A percentile compares a stretch with the other conserved stretches of the same genome.
These are phyloP conservation scores for Hydraecia micacea DNA, from an alignment of 2,888 invertebrate species.

Conservation along the genomic window DNA sequence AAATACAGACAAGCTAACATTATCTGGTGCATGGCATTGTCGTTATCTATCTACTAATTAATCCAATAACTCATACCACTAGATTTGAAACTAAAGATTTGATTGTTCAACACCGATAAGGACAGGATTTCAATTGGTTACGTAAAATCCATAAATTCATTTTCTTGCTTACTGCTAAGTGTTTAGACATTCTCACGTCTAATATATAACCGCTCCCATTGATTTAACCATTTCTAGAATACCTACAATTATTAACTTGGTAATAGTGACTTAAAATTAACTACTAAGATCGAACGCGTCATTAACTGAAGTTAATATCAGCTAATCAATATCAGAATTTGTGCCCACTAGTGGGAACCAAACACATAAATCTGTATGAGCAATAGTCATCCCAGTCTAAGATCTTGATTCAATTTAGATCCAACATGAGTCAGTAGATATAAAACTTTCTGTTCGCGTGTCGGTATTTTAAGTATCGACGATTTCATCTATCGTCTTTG, in stretches of 20 bases:
- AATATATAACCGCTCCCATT: not conserved
- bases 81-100: conserved; percentile 55
- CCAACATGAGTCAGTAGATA: conserved; percentile 61
- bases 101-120: conserved; percentile 52
- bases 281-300: conserved; percentile 18
- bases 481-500: conserved; percentile 60
- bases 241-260: not conserved
- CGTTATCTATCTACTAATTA: conserved; percentile 58
- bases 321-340: conserved; percentile 52
- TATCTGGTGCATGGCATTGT: conserved; percentile 37
- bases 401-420: conserved; percentile 71
- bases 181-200: conserved; percentile 23
- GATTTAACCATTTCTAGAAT: not conserved
- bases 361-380: conserved; percentile 61
- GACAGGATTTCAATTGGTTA: conserved; percentile 38
- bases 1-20: conserved; percentile 17
- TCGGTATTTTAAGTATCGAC: conserved; percentile 64
- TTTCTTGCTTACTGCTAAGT: conserved; percentile 27
- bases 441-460: conserved; percentile 68
- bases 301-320: conserved; percentile 40
- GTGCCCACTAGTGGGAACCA: conserved; percentile 24
- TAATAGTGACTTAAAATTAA: not conserved
- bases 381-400: conserved; percentile 54
- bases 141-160: conserved; percentile 44
- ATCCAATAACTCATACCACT: conserved; percentile 54